A percentile compares a stretch with the other conserved stretches of the same genome.
Evolutionary conservation across 1,140 invertebrate species (phyloP).

Genomic region (Orius insidiosus): DNA sequence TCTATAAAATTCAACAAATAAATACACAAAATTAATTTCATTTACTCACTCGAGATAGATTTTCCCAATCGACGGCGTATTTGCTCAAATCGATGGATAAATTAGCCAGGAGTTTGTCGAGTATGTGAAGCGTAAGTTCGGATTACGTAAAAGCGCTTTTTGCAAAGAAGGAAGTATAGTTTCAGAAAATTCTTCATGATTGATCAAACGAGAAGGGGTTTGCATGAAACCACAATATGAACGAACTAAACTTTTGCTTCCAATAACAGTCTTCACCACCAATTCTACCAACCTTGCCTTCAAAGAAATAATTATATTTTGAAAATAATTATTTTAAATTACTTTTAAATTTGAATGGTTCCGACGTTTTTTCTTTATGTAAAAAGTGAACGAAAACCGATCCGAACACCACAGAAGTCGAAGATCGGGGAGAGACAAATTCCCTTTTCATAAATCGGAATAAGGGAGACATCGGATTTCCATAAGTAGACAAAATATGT

Average conservation of each 20-base stretch:
- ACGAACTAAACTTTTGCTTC: constrained; percentile 58
- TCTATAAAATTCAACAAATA: constrained; percentile 26
- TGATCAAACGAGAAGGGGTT: constrained; percentile 44
- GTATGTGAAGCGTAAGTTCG: constrained; percentile 69
- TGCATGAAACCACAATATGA: constrained; percentile 44
- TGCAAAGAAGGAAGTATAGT: constrained; percentile 67
- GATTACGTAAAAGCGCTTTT: constrained; percentile 82
- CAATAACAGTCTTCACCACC: constrained; percentile 66
- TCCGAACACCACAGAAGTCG: constrained; percentile 23
- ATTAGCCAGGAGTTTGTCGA: constrained; percentile 52
- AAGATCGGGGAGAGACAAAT: constrained; percentile 23
- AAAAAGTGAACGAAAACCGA: constrained; percentile 26
- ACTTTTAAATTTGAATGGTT: constrained; percentile 22
- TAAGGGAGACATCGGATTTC: constrained; percentile 16
- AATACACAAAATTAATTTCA: not conserved
- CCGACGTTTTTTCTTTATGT: constrained; percentile 23
- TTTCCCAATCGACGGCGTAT: constrained; percentile 66
- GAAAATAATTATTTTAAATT: constrained; percentile 7
- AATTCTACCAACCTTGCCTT: constrained; percentile 46
- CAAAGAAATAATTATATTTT: constrained; percentile 20
- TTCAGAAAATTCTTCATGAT: constrained; percentile 55
- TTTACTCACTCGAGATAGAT: constrained; percentile 46
- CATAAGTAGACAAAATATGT: constrained; percentile 29
- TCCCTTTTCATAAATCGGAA: constrained; percentile 17
- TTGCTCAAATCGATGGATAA: constrained; percentile 62